Base-by-base conservation (phyloP, 2,888 invertebrate species). In the Panopea generosa region DNA sequence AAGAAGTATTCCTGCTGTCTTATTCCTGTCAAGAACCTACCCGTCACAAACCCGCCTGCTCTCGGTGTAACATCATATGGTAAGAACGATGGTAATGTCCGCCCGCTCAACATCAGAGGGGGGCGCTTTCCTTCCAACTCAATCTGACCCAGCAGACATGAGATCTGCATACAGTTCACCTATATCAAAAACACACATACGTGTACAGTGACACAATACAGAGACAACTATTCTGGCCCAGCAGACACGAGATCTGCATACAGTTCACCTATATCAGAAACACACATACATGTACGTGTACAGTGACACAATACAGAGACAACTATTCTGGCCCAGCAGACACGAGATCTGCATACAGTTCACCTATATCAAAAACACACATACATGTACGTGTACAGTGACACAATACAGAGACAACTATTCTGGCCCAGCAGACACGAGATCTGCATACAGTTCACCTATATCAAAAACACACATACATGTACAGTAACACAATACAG, bases 331-430 rank as follows among this genome's bases (percentile, higher is more conserved):
- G 0, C 99, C 99, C 14, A 99, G 94, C 40, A 98, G 94, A 93
- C 98, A 98, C 0, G 99, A 99, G 89, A 99, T 99, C 93, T 99
- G 98, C 97, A 98, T 97, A 86, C 97, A 97, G 91, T 99, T 99
- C 0, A 99, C 93, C 93, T 93, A 79, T 7, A 84, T n/a, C n/a
- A n/a, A n/a, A n/a, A 79, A 57, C 57, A 53, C 67, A 38, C 22
- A n/a, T n/a, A n/a, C n/a, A n/a, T n/a, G n/a, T n/a, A n/a, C n/a
- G n/a, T n/a, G n/a, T n/a, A n/a, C n/a, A n/a, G n/a, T n/a, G n/a
- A n/a, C n/a, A n/a, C n/a, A n/a, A n/a, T n/a, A n/a, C n/a, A n/a
- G n/a, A n/a, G n/a, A n/a, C n/a, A n/a, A n/a, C n/a, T n/a, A n/a
- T n/a, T 99, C 93, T 99, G 99, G 0, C 99, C 99, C 14, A 99